Evolutionary conservation across 2,888 invertebrate species (phyloP).

Genomic region (Nemapogon koenigi): DNA sequence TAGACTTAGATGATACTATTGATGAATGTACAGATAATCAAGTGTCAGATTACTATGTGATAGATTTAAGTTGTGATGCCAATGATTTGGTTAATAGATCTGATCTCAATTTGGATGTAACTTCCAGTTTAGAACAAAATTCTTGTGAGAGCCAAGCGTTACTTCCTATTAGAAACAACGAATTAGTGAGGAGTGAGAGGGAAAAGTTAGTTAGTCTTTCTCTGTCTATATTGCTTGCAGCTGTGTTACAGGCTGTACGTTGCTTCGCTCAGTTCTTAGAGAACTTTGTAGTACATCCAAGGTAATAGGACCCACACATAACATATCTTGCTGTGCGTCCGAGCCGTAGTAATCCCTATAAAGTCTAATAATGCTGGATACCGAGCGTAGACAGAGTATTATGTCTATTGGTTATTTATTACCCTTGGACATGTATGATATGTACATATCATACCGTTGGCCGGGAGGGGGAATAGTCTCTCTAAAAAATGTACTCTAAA

Average conservation of each 20-base stretch:
- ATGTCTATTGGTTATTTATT: no score
- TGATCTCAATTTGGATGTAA: conserved; percentile 2
- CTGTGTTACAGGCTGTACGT: conserved; percentile 67
- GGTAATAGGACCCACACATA: conserved; percentile 34
- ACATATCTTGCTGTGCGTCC: no score
- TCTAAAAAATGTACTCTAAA: no score
- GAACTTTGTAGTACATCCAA: conserved; percentile 59
- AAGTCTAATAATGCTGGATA: no score
- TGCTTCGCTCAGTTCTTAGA: conserved; percentile 68
- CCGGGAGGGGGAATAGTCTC: no score
- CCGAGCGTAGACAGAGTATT: no score
- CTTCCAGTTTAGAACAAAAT: conserved; percentile 8
- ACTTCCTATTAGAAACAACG: conserved; percentile 53
- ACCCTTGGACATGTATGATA: no score
- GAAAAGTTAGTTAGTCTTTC: conserved; percentile 66
- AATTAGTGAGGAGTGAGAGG: conserved; percentile 43
- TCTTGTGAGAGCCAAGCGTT: conserved; percentile 31
- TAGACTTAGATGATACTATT: conserved; percentile 18
- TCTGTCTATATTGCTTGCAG: conserved; percentile 66
- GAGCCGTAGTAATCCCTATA: no score
- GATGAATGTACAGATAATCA: conserved; percentile 19
- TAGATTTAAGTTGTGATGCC: conserved; percentile 52
- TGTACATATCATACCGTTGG: no score
- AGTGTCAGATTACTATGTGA: conserved; percentile 45
- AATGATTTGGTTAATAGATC: conserved; percentile 25